These are phyloP conservation scores for Leptinotarsa lineolata DNA, from an alignment of 1,140 invertebrate species.

Conservation along the genomic window DNA sequence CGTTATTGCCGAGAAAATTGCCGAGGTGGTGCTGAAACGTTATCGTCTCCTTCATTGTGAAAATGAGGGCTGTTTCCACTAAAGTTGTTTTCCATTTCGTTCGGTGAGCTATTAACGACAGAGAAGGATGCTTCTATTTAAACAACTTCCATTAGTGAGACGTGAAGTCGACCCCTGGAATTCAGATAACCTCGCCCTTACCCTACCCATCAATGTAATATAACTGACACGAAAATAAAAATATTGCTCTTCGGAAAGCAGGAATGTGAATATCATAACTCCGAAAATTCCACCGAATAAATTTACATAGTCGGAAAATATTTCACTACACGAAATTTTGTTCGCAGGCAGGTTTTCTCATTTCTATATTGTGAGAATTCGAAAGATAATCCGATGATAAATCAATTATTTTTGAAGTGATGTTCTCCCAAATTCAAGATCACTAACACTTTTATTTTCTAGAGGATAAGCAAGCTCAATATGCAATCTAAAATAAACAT, in stretches of 20 bases:
- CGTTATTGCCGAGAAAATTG: slow-evolving; percentile 11
- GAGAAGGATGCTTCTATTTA: slow-evolving; percentile 53
- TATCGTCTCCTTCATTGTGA: slow-evolving; percentile 41
- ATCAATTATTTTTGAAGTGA: no score
- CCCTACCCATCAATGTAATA: slow-evolving; percentile 26
- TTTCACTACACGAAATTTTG: not conserved
- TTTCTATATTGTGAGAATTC: no score
- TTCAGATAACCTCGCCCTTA: slow-evolving; percentile 37
- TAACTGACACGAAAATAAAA: slow-evolving; percentile 35
- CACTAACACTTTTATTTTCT: no score
- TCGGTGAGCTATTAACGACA: slow-evolving; percentile 52
- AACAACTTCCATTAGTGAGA: slow-evolving; percentile 52
- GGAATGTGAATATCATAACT: slow-evolving; percentile 34
- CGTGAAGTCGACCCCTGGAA: slow-evolving; percentile 33
- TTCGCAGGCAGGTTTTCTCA: no score
- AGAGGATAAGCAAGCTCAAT: no score
- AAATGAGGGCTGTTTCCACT: slow-evolving; percentile 40
- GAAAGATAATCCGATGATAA: no score
- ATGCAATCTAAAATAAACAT: no score
- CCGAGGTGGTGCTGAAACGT: slow-evolving; percentile 28
- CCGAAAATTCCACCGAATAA: slow-evolving; percentile 13
- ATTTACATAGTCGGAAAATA: slow-evolving; percentile 6
- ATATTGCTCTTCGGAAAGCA: slow-evolving; percentile 22
- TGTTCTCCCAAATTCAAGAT: no score
- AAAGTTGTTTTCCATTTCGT: slow-evolving; percentile 53